Conservation (phyloP, 2,113 vertebrate species). For the Diadophis punctatus region DNA sequence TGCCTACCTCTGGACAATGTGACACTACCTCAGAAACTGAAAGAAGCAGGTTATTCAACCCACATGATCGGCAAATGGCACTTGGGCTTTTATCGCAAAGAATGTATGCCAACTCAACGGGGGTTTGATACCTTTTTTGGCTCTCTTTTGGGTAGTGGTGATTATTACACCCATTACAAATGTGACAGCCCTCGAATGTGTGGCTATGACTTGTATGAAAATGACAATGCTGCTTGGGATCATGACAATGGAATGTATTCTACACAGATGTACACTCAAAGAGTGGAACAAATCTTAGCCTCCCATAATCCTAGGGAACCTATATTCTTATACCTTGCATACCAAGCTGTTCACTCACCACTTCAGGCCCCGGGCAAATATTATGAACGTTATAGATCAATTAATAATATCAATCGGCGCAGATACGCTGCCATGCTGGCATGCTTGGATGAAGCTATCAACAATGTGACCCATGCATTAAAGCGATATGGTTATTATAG, state of each 20-base stretch:
- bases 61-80: constrained; percentile 99
- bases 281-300: constrained; percentile 83
- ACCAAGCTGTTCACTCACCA: constrained; percentile 93
- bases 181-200: constrained; percentile 91
- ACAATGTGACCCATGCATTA: constrained; percentile 86
- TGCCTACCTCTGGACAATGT: constrained; percentile 90
- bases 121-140: constrained; percentile 96
- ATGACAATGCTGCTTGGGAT: constrained; percentile 91
- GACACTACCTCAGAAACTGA: constrained; percentile 93
- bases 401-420: constrained; percentile 84
- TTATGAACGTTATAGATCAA: constrained; percentile 86
- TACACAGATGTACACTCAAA: constrained; percentile 91
- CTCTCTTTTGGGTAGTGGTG: constrained; percentile 89
- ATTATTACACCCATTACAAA: constrained; percentile 97
- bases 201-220: constrained; percentile 92
- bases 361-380: constrained; percentile 89
- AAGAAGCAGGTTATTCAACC: constrained; percentile 88
- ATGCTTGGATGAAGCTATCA: constrained; percentile 90
- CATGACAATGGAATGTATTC: constrained; percentile 89
- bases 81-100: constrained; percentile 91
- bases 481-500: constrained; percentile 87
- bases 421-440: constrained; percentile 95
- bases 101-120: constrained; percentile 90
- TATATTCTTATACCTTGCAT: constrained; percentile 90
- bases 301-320: constrained; percentile 81